These are phyloP conservation scores for Ophiothrix spiculata DNA, from an alignment of 35 echinoderm and acorn worm genomes.

Conservation along the genomic window DNA sequence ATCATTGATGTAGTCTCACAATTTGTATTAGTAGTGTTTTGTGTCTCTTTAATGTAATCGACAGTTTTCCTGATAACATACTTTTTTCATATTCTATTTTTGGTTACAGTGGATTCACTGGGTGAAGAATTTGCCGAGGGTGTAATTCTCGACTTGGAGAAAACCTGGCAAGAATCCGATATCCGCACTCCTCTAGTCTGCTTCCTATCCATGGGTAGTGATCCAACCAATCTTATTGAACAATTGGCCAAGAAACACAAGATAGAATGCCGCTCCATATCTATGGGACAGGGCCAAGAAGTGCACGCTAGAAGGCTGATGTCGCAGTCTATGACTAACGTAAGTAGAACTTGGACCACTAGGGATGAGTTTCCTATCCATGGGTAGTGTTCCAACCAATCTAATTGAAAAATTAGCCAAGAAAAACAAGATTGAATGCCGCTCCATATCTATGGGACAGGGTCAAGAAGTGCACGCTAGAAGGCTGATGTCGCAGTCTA, in stretches of 20 bases:
- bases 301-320: constrained; percentile 92
- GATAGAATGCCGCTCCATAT: constrained; percentile 88
- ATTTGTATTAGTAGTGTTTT: too few relatives aligned
- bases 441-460: constrained; percentile 98
- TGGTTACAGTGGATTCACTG: constrained; percentile 64
- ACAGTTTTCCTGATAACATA: too few relatives aligned
- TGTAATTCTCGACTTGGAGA: constrained; percentile 84
- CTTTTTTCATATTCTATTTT: too few relatives aligned
- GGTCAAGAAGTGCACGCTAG: constrained; percentile 99
- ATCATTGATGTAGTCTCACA: too few relatives aligned
- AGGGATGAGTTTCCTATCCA: constrained; percentile 62
- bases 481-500: constrained; percentile 86
- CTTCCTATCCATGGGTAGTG: constrained; percentile 94
- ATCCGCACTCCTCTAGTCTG: constrained; percentile 76
- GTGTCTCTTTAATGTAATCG: too few relatives aligned
- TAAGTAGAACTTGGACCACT: constrained; percentile 19
- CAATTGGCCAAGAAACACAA: constrained; percentile 86
- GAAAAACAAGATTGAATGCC: too few relatives aligned
- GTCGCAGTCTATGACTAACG: constrained; percentile 80
- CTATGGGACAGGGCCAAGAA: constrained; percentile 96
- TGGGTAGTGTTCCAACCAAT: constrained; percentile 93
- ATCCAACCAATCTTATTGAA: constrained; percentile 88
- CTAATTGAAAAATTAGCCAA: too few relatives aligned
- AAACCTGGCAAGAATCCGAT: constrained; percentile 92
- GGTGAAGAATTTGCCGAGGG: constrained; percentile 83